A percentile compares a stretch with the other conserved stretches of the same genome.
Evolutionary conservation across 2,797 vertebrate genomes (phyloP).

Genomic region (Scyliorhinus canicula): DNA sequence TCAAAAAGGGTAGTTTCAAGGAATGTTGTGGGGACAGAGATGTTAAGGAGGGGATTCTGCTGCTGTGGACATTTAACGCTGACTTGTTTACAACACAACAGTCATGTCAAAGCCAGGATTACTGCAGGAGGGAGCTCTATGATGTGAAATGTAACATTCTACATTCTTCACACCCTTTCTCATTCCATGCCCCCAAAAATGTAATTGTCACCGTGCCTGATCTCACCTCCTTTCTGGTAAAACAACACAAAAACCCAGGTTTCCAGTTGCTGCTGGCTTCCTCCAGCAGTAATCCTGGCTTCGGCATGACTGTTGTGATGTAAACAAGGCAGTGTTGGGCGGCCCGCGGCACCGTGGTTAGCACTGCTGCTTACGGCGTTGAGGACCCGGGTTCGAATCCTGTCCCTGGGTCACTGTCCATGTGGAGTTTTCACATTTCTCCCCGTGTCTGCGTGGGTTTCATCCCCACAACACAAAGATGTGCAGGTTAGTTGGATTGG

Average conservation of each 20-base stretch:
- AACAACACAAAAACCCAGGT: background rate
- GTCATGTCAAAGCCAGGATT: background rate
- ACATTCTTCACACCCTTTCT: background rate
- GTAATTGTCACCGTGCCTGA: background rate
- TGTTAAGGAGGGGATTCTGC: background rate
- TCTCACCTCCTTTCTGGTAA: background rate
- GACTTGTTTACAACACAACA: background rate
- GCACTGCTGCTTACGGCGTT: too few relatives aligned
- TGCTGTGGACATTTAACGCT: background rate
- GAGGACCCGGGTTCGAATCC: too few relatives aligned
- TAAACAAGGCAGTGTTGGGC: too few relatives aligned
- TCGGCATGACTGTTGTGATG: background rate
- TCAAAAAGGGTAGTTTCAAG: background rate
- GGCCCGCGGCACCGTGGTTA: too few relatives aligned
- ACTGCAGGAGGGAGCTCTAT: background rate
- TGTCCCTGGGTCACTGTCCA: too few relatives aligned
- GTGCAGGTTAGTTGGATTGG: too few relatives aligned
- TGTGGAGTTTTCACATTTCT: too few relatives aligned
- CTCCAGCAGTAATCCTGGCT: background rate
- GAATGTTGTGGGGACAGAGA: background rate
- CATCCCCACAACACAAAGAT: too few relatives aligned
- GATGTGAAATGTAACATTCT: background rate
- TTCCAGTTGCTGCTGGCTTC: background rate
- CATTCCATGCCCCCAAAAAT: background rate
- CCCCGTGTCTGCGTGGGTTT: too few relatives aligned